Conservation (phyloP, 2,797 vertebrate genomes). For the Neomorphus geoffroyi region DNA sequence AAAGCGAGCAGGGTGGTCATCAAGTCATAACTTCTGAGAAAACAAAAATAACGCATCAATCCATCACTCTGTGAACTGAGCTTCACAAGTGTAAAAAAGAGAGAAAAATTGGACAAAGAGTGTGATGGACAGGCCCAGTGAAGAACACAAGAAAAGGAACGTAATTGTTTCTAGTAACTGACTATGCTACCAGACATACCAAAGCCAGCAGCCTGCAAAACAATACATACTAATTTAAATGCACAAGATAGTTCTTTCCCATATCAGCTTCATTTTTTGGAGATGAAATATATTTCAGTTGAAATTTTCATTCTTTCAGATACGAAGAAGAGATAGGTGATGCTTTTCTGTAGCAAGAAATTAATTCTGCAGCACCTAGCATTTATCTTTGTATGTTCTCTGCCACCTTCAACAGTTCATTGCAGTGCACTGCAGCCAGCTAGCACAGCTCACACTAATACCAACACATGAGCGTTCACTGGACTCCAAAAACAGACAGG, state of each 20-base stretch:
- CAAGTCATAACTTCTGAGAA: neutral
- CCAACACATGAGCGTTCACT: rapidly evolving
- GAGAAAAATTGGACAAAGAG: neutral
- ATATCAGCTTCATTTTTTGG: neutral
- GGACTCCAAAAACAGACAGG: neutral
- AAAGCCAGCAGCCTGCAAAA: neutral
- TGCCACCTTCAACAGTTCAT: neutral
- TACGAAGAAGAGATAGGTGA: rapidly evolving
- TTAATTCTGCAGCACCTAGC: neutral
- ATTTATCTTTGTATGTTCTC: neutral
- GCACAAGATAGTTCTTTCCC: neutral
- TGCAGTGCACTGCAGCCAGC: neutral
- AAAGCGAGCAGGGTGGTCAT: neutral
- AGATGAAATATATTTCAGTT: neutral
- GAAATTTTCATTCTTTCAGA: neutral
- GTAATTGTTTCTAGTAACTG: neutral
- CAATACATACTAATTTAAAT: neutral
- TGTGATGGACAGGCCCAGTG: neutral
- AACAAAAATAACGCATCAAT: neutral
- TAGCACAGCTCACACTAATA: neutral
- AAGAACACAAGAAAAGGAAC: neutral
- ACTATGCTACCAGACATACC: neutral
- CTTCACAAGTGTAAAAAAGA: neutral
- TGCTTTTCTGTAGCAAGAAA: neutral
- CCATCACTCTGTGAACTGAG: neutral